Percentiles rank a stretch among this genome's conserved stretches.
Evolutionary conservation across 2,888 invertebrate species (phyloP).

Genomic region (Neuroscelio doddi): DNA sequence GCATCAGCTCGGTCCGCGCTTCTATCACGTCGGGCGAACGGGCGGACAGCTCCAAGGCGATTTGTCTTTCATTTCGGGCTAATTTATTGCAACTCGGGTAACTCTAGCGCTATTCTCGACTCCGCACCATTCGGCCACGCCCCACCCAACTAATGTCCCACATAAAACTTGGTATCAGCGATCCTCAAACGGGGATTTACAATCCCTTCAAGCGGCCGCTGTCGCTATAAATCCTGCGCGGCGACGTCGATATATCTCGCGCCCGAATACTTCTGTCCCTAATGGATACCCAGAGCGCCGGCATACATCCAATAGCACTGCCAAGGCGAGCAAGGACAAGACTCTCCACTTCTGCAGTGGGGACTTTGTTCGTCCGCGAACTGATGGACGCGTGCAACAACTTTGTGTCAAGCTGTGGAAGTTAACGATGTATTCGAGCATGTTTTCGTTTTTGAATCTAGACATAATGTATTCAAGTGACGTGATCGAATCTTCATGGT

Average conservation of each 20-base stretch:
- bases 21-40: slow-evolving; percentile 71
- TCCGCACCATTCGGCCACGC: slow-evolving; percentile 67
- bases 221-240: slow-evolving; percentile 69
- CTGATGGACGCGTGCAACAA: slow-evolving; percentile 15
- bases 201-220: slow-evolving; percentile 72
- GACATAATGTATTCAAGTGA: slow-evolving; percentile 1
- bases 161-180: slow-evolving; percentile 73
- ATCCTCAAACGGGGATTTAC: slow-evolving; percentile 73
- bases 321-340: slow-evolving; percentile 22
- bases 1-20: slow-evolving; percentile 66
- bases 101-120: slow-evolving; percentile 58
- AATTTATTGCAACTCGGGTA: slow-evolving; percentile 70
- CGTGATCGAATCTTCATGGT: slow-evolving; percentile 10
- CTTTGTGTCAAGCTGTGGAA: slow-evolving; percentile 25
- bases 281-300: slow-evolving; percentile 65
- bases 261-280: slow-evolving; percentile 71
- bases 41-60: slow-evolving; percentile 72
- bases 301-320: slow-evolving; percentile 23
- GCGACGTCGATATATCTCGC: slow-evolving; percentile 70
- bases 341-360: slow-evolving; percentile 22
- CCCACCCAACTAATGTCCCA: slow-evolving; percentile 72
- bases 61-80: slow-evolving; percentile 73
- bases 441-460: slow-evolving; percentile 12
- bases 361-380: slow-evolving; percentile 7
- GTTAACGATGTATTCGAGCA: slow-evolving; percentile 38